Evolutionary conservation across 1,140 invertebrate genomes (phyloP).

Genomic region (Drosophila lacertosa): DNA sequence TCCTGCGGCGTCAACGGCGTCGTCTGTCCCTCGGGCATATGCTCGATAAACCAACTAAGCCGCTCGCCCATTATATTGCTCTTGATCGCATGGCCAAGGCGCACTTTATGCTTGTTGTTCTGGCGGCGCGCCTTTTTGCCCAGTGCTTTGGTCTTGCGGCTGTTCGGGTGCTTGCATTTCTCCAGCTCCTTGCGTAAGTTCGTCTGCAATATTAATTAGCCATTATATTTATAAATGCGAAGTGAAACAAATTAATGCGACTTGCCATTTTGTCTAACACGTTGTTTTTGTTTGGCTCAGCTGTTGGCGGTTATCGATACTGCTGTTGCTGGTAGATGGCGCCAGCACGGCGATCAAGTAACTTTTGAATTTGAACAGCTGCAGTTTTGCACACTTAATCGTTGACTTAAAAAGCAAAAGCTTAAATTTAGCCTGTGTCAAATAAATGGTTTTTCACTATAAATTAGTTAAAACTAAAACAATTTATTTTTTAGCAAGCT

Average conservation of each 20-base stretch:
- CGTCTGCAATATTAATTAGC: conserved; percentile 40
- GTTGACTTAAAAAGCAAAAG: neutral
- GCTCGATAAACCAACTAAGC: conserved; percentile 88
- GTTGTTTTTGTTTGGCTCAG: conserved; percentile 38
- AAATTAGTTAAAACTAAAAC: too few relatives aligned
- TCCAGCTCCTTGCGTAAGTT: conserved; percentile 85
- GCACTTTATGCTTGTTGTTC: conserved; percentile 87
- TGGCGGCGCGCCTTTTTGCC: conserved; percentile 88
- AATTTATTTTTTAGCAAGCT: too few relatives aligned
- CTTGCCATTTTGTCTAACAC: conserved; percentile 36
- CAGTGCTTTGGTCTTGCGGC: conserved; percentile 89
- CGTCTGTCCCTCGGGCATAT: conserved; percentile 85
- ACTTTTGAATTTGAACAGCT: neutral
- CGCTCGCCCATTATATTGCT: conserved; percentile 90
- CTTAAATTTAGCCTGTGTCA: too few relatives aligned
- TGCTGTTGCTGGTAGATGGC: conserved; percentile 10
- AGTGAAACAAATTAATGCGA: neutral
- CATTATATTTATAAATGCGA: neutral
- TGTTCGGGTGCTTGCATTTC: conserved; percentile 91
- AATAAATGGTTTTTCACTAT: too few relatives aligned
- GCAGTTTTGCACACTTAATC: neutral
- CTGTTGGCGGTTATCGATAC: conserved; percentile 16
- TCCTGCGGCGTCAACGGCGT: conserved; percentile 86
- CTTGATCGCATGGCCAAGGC: conserved; percentile 88
- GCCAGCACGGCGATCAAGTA: conserved; percentile 6